Evolutionary conservation across 2,888 invertebrate genomes (phyloP).

Genomic region (Pilophorus perplexus): DNA sequence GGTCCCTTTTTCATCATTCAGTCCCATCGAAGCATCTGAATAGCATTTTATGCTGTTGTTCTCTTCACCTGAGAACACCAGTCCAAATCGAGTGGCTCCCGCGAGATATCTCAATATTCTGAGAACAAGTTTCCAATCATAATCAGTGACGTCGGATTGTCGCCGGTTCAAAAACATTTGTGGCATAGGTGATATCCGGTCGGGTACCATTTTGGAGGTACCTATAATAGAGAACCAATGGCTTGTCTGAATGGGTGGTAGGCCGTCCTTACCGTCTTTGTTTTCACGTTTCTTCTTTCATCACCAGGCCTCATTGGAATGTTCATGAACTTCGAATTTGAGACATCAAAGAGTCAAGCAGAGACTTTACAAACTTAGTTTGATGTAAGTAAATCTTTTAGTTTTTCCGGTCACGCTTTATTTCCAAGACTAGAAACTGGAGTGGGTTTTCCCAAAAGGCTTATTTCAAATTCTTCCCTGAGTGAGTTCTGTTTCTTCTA

Average conservation of each 20-base stretch:
- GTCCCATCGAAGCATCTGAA: not conserved
- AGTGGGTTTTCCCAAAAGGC: no score
- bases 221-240: not conserved
- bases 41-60: not conserved
- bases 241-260: not conserved
- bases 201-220: constrained; percentile 1
- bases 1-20: not conserved
- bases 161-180: not conserved
- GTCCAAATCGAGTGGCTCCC: not conserved
- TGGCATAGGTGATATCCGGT: not conserved
- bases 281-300: not conserved
- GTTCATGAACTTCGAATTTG: not conserved
- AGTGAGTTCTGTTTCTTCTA: not conserved
- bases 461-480: not conserved
- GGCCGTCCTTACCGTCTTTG: not conserved
- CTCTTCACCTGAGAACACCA: not conserved
- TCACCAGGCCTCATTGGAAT: not conserved
- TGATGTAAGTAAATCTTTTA: not conserved
- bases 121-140: constrained; percentile 3
- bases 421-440: constrained; percentile 6
- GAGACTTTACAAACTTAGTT: not conserved
- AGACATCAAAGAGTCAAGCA: not conserved
- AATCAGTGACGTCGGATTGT: not conserved
- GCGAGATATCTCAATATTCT: not conserved
- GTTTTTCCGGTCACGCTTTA: not conserved